phyloP scores from a whole-genome alignment of 2,888 invertebrate species.

The Drosophila cognata region DNA sequence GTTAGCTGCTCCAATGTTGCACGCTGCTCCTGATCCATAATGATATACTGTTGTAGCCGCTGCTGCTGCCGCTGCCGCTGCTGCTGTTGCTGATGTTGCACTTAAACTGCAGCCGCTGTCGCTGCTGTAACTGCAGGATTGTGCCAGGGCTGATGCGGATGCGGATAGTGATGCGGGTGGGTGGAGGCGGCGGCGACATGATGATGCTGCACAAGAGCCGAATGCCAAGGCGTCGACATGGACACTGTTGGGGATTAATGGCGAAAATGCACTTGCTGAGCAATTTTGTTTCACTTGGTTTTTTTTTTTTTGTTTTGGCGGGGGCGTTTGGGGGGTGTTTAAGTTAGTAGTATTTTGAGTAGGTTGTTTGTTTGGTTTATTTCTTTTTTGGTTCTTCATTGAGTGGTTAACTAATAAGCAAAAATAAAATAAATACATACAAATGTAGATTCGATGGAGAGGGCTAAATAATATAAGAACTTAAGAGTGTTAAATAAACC shows the following conservation, averaged over 20 bases:
- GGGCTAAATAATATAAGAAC: not conserved
- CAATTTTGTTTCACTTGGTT: conserved; percentile 70
- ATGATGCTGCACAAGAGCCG: conserved; percentile 84
- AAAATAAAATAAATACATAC: not conserved
- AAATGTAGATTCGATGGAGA: not conserved
- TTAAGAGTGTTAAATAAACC: not conserved
- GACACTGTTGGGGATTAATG: conserved; percentile 85
- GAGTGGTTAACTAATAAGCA: conserved; percentile 11
- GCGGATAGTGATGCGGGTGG: conserved; percentile 83
- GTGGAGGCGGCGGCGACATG: conserved; percentile 50
- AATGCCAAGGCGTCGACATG: conserved; percentile 85
- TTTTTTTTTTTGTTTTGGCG: not conserved
- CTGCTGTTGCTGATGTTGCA: conserved; percentile 32
- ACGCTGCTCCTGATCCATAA: conserved; percentile 8
- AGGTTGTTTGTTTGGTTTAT: conserved; percentile 7
- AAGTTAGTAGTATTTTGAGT: conserved; percentile 14
- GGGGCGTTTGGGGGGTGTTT: not conserved
- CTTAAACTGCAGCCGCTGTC: conserved; percentile 83
- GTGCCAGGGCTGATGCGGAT: conserved; percentile 85
- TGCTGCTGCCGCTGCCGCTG: conserved; percentile 74
- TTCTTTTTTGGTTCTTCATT: conserved; percentile 11
- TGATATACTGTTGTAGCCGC: conserved; percentile 1
- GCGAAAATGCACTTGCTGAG: conserved; percentile 85
- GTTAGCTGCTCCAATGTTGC: conserved; percentile 20
- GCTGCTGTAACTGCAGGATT: conserved; percentile 84